phyloP scores from a whole-genome alignment of 2,888 invertebrate genomes.

The Ormyrus nitidulus region DNA sequence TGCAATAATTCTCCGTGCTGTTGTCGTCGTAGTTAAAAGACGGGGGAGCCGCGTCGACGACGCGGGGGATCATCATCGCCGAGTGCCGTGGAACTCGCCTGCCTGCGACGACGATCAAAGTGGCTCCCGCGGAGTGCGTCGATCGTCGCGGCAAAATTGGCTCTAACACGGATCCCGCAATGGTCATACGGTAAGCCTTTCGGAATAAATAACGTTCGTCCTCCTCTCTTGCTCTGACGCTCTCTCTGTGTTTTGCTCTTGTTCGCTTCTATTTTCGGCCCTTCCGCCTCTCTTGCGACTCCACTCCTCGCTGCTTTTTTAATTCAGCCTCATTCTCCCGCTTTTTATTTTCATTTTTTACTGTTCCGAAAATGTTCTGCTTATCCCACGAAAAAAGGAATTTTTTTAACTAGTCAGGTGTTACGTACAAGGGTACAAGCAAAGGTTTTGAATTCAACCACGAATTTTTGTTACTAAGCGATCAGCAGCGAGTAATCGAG shows the following conservation, averaged over 20 bases:
- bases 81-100: slow-evolving; percentile 41
- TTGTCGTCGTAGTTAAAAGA: slow-evolving; percentile 1
- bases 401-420: neutral
- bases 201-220: slow-evolving; percentile 37
- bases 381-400: neutral
- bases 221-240: slow-evolving; percentile 37
- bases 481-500: slow-evolving; percentile 7
- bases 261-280: slow-evolving; percentile 54
- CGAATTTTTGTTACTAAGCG: slow-evolving; percentile 38
- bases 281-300: slow-evolving; percentile 37
- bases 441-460: neutral
- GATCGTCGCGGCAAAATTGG: slow-evolving; percentile 69
- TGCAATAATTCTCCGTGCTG: too few relatives aligned
- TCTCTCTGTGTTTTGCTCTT: slow-evolving; percentile 52
- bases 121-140: slow-evolving; percentile 68
- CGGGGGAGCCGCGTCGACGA: neutral
- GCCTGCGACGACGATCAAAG: slow-evolving; percentile 58
- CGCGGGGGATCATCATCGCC: slow-evolving; percentile 27
- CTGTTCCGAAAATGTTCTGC: slow-evolving; percentile 19
- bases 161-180: slow-evolving; percentile 73
- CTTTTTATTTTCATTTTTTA: slow-evolving; percentile 29
- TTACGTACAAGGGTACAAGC: neutral
- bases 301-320: slow-evolving; percentile 4
- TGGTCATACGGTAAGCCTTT: slow-evolving; percentile 72
- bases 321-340: neutral